A percentile compares a stretch with the other conserved stretches of the same genome.
Evolutionary conservation across 2,888 invertebrate species (phyloP).

Genomic region (Tholera decimalis): DNA sequence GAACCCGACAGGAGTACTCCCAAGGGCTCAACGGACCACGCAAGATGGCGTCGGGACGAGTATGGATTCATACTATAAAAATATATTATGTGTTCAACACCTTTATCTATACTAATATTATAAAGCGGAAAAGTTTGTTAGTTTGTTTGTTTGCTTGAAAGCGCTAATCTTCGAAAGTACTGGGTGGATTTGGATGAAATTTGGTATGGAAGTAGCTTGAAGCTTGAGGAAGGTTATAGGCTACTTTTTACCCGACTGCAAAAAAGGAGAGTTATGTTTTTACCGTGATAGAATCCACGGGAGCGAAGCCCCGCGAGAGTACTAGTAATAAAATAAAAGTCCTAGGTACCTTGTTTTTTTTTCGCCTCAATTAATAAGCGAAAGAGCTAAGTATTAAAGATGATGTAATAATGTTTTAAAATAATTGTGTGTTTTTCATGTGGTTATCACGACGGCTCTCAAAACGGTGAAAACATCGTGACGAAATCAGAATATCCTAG

Average conservation of each 20-base stretch:
- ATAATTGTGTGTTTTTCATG: too few relatives aligned
- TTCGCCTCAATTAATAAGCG: too few relatives aligned
- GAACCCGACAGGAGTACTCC: conserved; percentile 2
- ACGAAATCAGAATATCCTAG: too few relatives aligned
- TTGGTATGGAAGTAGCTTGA: too few relatives aligned
- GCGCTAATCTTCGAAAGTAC: background rate
- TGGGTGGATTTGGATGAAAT: too few relatives aligned
- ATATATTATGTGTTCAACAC: conserved; percentile 23
- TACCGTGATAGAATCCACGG: too few relatives aligned
- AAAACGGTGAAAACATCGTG: too few relatives aligned
- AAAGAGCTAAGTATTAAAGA: background rate
- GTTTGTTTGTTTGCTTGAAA: background rate
- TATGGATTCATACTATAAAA: conserved; percentile 11
- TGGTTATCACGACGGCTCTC: too few relatives aligned
- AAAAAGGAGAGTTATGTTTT: conserved; percentile 22
- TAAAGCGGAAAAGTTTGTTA: too few relatives aligned
- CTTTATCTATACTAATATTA: background rate
- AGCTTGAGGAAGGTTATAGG: conserved; percentile 17
- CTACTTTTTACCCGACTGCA: background rate
- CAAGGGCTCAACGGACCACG: conserved; percentile 2
- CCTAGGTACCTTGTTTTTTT: background rate
- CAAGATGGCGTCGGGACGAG: conserved; percentile 20
- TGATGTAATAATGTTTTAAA: too few relatives aligned
- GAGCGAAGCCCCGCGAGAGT: too few relatives aligned
- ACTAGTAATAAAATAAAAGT: too few relatives aligned